Conservation (phyloP, 2,888 invertebrate genomes). For the Pemphredon lugubris region DNA sequence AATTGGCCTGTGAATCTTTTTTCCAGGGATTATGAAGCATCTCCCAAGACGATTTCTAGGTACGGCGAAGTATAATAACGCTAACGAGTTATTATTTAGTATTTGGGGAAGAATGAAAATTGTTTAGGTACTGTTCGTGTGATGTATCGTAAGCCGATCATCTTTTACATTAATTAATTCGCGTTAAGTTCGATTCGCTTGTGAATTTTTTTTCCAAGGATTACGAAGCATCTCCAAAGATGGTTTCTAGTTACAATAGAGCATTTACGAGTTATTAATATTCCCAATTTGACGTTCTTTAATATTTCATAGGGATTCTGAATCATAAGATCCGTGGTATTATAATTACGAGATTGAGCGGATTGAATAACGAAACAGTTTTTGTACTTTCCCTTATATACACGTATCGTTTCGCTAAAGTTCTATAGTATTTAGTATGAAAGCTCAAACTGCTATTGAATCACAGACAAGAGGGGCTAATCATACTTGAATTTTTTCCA, state of each 20-base stretch:
- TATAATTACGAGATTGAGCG: no score
- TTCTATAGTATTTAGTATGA: no score
- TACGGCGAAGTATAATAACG: background rate
- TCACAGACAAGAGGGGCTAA: conserved; percentile 18
- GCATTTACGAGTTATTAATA: no score
- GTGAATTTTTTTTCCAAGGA: conserved; percentile 11
- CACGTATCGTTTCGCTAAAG: no score
- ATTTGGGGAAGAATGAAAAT: background rate
- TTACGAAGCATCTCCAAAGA: conserved; percentile 4
- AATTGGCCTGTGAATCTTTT: conserved; percentile 17
- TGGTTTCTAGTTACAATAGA: background rate
- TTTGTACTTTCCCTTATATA: no score
- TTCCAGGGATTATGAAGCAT: conserved; percentile 14
- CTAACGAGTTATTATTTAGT: background rate
- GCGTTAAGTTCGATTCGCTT: conserved; percentile 22
- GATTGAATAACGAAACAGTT: no score
- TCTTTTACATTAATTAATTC: no score
- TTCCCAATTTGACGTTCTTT: no score
- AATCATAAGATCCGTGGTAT: no score
- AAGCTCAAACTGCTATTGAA: no score
- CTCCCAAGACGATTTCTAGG: background rate
- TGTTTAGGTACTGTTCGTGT: background rate
- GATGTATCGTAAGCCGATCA: no score
- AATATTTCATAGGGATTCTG: no score
- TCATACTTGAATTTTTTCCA: conserved; percentile 30